Evolutionary conservation across 2,888 invertebrate genomes (phyloP), one percentile per base, ranked within the genome.

Genomic region (Brassicogethes aeneus): DNA sequence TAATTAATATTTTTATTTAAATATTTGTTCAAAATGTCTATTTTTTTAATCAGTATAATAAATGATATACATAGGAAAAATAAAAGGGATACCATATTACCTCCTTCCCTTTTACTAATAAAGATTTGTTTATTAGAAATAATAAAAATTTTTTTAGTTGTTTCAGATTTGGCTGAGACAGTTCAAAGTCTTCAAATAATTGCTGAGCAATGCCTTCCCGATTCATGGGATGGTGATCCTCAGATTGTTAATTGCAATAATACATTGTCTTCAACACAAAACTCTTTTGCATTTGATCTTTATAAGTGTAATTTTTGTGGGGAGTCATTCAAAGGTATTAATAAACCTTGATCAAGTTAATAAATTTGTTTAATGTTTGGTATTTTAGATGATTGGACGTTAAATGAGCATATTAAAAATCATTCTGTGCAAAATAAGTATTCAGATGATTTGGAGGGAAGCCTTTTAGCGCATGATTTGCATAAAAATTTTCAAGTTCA

Each of bases 171-270:
- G 41, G 66, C 64, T 16, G 66, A 66, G 51, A 67, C 66, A 2
- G 67, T 66, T 65, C 63, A 66, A 46, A 67, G 66, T 52, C 47
- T 67, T 39, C 64, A 66, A 51, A 65, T 65, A 3, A 66, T 68
- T 42, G 66, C 66, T 2, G 68, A 68, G 48, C 67, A 67, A 44
- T 68, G 64, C 53, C 53, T 68, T 41, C 66, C 67, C 1, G 65
- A 64, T 38, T 59, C 65, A 3, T 68, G 68, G 67, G 64, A 68
- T 41, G 59, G 53, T 41, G 64, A 64, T 45, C n/a, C n/a, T n/a
- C 59, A 61, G 45, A 54, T 64, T 35, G 54, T 56, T 23, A 52
- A 50, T 15, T 46, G 60, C 34, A 57, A 56, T 45, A 51, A 50
- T 40, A 55, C 59, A 23, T 50, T 59, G 39, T 59, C 61, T 36